phyloP scores from a whole-genome alignment of 1,140 invertebrate species.

The Onthophagus taurus region DNA sequence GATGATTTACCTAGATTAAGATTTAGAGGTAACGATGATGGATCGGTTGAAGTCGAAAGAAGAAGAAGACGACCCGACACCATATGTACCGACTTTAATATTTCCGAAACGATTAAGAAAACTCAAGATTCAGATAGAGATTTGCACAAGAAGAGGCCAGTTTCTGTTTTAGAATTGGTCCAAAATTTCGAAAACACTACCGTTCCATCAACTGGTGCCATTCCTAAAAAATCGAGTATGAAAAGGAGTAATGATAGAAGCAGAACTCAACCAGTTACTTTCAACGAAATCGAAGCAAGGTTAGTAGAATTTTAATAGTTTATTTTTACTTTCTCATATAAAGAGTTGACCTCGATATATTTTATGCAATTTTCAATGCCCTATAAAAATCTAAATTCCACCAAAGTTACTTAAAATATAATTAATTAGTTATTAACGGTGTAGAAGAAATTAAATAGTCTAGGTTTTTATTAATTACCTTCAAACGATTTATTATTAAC shows the following conservation, averaged over 20 bases:
- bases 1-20: constrained; percentile 46
- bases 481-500: no score
- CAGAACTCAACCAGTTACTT: constrained; percentile 57
- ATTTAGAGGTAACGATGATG: constrained; percentile 41
- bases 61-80: constrained; percentile 25
- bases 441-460: no score
- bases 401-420: no score
- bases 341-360: no score
- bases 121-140: constrained; percentile 21
- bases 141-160: constrained; percentile 22
- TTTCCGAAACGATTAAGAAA: constrained; percentile 14
- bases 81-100: constrained; percentile 27
- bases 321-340: background rate
- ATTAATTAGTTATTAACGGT: no score
- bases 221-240: constrained; percentile 39
- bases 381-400: no score
- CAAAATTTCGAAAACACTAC: constrained; percentile 28
- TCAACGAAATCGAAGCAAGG: constrained; percentile 51
- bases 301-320: constrained; percentile 25
- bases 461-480: no score
- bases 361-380: no score
- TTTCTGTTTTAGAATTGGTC: constrained; percentile 33
- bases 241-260: constrained; percentile 44
- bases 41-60: constrained; percentile 14
- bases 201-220: constrained; percentile 28